These are phyloP conservation scores for Habroteleia sp. DNA, from an alignment of 2,888 invertebrate genomes.

Conservation along the genomic window DNA sequence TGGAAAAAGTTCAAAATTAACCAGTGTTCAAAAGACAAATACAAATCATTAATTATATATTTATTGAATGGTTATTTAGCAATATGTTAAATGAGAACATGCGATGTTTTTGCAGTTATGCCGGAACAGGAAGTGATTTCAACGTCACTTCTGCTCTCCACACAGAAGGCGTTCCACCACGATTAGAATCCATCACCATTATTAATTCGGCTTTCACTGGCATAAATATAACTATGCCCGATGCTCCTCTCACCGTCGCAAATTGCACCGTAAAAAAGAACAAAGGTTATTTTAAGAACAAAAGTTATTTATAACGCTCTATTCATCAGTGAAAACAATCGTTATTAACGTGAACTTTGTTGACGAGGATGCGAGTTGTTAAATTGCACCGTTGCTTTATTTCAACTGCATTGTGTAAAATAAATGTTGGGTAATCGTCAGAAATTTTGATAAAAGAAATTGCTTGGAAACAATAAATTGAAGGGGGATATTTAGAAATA, in stretches of 20 bases:
- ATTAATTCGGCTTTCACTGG: conserved; percentile 95
- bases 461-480: no score
- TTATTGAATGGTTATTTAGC: background rate
- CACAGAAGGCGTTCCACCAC: conserved; percentile 94
- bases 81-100: conserved; percentile 3
- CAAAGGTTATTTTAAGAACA: no score
- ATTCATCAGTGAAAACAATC: background rate
- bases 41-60: no score
- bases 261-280: conserved; percentile 93
- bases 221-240: conserved; percentile 92
- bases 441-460: no score
- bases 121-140: conserved; percentile 91
- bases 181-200: conserved; percentile 91
- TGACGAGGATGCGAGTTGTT: no score
- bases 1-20: no score
- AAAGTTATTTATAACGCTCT: conserved; percentile 9
- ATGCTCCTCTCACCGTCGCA: conserved; percentile 89
- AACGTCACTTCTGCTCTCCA: conserved; percentile 92
- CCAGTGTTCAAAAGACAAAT: no score
- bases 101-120: conserved; percentile 82
- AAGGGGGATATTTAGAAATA: no score
- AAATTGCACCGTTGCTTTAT: no score
- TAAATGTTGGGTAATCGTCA: no score
- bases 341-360: no score
- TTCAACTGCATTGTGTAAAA: no score